Evolutionary conservation across 2,888 invertebrate species (phyloP).

Genomic region (Stenichneumon culpator): DNA sequence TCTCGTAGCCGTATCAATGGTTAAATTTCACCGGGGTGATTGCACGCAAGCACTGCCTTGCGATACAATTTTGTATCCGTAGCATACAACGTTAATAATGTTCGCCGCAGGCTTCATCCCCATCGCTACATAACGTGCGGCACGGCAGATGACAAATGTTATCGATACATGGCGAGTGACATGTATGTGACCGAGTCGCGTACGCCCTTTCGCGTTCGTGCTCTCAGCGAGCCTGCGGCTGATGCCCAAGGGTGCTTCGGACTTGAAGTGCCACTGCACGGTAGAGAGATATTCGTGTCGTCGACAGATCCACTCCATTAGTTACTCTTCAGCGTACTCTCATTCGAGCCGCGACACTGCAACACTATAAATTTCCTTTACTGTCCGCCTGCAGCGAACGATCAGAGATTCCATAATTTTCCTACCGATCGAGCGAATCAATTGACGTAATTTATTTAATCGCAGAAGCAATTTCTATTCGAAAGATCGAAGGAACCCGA

Average conservation of each 20-base stretch:
- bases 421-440: neutral
- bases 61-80: neutral
- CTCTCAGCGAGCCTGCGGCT: constrained; percentile 72
- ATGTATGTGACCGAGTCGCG: constrained; percentile 73
- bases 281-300: constrained; percentile 76
- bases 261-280: constrained; percentile 75
- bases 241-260: constrained; percentile 76
- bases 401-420: constrained; percentile 4
- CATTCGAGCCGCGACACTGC: constrained; percentile 25
- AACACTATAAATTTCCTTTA: constrained; percentile 37
- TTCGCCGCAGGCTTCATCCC: neutral
- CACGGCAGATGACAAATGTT: constrained; percentile 80
- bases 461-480: neutral
- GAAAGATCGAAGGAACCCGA: neutral
- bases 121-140: constrained; percentile 15
- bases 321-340: constrained; percentile 75
- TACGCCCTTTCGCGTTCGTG: constrained; percentile 60
- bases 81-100: neutral
- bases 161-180: constrained; percentile 84
- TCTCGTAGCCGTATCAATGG: too few relatives aligned
- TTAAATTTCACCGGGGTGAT: too few relatives aligned
- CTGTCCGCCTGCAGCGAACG: constrained; percentile 7
- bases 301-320: constrained; percentile 80
- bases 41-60: too few relatives aligned
- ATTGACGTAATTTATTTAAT: neutral